Percentiles rank a stretch among this genome's conserved stretches.
These are phyloP conservation scores for Aphelocoma coerulescens DNA, from an alignment of 2,113 vertebrate species.

Conservation along the genomic window DNA sequence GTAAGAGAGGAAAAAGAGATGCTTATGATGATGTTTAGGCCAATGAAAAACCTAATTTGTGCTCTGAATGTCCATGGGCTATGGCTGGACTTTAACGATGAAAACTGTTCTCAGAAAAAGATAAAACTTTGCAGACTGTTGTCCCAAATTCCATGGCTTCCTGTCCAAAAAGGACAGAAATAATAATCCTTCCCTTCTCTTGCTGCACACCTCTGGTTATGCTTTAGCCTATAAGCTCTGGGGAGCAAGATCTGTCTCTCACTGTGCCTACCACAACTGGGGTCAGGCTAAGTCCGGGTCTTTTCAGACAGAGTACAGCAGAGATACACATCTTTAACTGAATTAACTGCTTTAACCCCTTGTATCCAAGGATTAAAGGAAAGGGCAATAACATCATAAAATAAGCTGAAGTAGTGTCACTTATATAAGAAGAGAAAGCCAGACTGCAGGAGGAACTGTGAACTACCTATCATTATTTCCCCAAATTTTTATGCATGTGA, in stretches of 20 bases:
- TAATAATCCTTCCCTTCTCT: background rate
- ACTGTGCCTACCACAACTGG: too few species aligned
- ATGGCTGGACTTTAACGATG: background rate
- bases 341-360: background rate
- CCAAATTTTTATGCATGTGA: background rate
- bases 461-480: background rate
- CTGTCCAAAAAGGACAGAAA: background rate
- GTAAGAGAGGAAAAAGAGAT: background rate
- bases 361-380: background rate
- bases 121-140: background rate
- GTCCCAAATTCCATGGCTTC: background rate
- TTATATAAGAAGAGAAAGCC: background rate
- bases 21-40: background rate
- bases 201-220: background rate
- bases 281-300: background rate
- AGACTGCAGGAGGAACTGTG: background rate
- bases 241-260: background rate
- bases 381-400: background rate
- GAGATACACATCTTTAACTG: background rate
- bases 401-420: background rate
- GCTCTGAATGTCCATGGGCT: background rate
- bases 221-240: background rate
- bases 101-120: background rate
- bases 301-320: background rate
- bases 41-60: background rate